phyloP scores from a whole-genome alignment of 2,888 invertebrate genomes.

The Heterodera filipjevi region DNA sequence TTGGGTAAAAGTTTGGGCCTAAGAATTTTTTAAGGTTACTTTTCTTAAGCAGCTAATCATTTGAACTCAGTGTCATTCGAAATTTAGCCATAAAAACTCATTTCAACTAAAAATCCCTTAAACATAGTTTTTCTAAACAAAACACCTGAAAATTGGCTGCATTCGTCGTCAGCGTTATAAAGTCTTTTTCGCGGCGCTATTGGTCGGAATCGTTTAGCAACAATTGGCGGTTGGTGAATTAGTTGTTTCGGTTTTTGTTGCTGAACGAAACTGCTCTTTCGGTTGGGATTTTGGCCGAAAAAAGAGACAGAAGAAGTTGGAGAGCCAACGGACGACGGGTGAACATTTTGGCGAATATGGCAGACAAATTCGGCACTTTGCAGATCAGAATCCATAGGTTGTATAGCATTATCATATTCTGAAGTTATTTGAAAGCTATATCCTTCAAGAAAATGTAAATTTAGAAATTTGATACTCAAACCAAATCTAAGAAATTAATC shows the following conservation, averaged over 20 bases:
- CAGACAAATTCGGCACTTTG: neutral
- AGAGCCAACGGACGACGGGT: neutral
- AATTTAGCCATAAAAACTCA: too few relatives aligned
- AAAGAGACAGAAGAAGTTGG: neutral
- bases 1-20: neutral
- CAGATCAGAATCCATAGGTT: neutral
- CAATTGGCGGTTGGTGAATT: slow-evolving; percentile 6
- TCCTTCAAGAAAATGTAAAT: too few relatives aligned
- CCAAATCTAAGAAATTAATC: too few relatives aligned
- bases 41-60: too few relatives aligned
- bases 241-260: neutral
- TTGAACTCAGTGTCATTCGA: too few relatives aligned
- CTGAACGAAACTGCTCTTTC: neutral
- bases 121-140: too few relatives aligned
- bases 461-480: too few relatives aligned
- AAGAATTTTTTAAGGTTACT: neutral
- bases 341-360: neutral
- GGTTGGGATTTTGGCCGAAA: neutral
- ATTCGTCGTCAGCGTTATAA: neutral
- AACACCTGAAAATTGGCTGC: neutral
- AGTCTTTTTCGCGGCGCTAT: neutral
- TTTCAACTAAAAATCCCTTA: too few relatives aligned
- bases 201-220: neutral
- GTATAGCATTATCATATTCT: neutral
- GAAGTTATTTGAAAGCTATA: neutral